A percentile compares a stretch with the other conserved stretches of the same genome.
These are phyloP conservation scores for Sebastes ruberrimus DNA, from an alignment of 2,797 vertebrate genomes.

Conservation along the genomic window DNA sequence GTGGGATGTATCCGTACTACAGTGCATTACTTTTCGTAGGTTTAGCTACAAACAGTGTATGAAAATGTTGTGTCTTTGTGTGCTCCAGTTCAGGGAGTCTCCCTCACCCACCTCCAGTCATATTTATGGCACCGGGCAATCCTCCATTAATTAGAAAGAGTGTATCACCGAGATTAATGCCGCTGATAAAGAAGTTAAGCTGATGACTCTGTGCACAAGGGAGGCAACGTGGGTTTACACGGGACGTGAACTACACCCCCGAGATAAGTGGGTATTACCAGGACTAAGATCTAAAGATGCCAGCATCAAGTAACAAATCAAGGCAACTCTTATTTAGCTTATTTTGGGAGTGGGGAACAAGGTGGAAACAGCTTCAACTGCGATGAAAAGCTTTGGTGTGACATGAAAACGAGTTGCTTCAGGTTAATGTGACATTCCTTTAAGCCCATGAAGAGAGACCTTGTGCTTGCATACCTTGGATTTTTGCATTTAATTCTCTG, in stretches of 20 bases:
- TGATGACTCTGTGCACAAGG: slow-evolving; percentile 53
- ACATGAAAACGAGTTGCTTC: slow-evolving; percentile 17
- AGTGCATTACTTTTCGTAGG: no score
- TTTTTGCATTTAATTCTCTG: slow-evolving; percentile 17
- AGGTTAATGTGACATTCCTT: slow-evolving; percentile 42
- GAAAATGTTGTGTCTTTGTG: not conserved
- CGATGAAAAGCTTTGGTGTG: slow-evolving; percentile 33
- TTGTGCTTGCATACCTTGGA: not conserved
- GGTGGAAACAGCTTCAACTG: not conserved
- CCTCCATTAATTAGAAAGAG: slow-evolving; percentile 74
- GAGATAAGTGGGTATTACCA: slow-evolving; percentile 47
- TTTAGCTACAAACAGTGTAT: accelerated
- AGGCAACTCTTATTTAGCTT: slow-evolving; percentile 9
- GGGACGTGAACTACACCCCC: slow-evolving; percentile 41
- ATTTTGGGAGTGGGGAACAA: slow-evolving; percentile 17
- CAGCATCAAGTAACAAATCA: slow-evolving; percentile 31
- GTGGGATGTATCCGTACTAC: no score
- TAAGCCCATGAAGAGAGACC: not conserved
- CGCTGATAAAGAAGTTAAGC: slow-evolving; percentile 68
- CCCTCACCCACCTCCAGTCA: slow-evolving; percentile 35
- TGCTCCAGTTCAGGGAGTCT: slow-evolving; percentile 18
- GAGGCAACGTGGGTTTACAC: slow-evolving; percentile 47
- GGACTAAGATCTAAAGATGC: slow-evolving; percentile 33
- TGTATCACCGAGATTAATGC: slow-evolving; percentile 72
- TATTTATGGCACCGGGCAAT: slow-evolving; percentile 58